These are phyloP conservation scores for Spodoptera littoralis DNA, from an alignment of 2,888 invertebrate genomes.

Conservation along the genomic window DNA sequence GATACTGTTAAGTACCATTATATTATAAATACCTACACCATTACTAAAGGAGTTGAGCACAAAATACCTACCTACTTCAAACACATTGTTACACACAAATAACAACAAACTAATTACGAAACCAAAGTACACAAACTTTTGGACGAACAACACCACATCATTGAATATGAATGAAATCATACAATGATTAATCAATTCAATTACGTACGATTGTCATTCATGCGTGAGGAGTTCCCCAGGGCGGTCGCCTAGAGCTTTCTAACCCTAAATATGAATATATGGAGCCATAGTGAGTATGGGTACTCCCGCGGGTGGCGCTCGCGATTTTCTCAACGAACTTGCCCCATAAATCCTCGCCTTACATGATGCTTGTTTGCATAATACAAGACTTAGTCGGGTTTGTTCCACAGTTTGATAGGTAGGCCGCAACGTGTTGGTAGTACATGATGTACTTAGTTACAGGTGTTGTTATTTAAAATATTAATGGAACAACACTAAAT, in stretches of 20 bases:
- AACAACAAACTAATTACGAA: constrained; percentile 7
- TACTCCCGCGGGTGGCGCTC: constrained; percentile 74
- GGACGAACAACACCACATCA: constrained; percentile 10
- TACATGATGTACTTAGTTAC: constrained; percentile 53
- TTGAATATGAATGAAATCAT: constrained; percentile 38
- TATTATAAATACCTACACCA: too few species aligned
- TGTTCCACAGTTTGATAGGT: constrained; percentile 85
- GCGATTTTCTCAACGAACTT: constrained; percentile 85
- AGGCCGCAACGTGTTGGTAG: constrained; percentile 66
- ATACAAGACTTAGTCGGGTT: constrained; percentile 86
- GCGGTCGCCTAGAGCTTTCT: constrained; percentile 51
- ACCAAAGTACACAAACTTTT: constrained; percentile 9
- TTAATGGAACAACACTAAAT: constrained; percentile 18
- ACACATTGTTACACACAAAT: neutral
- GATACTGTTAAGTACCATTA: too few species aligned
- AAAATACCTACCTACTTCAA: too few species aligned
- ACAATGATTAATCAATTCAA: constrained; percentile 59
- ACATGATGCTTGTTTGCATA: constrained; percentile 88
- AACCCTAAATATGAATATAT: constrained; percentile 85
- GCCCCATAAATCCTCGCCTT: constrained; percentile 87
- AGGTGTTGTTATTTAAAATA: constrained; percentile 45
- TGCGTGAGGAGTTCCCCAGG: constrained; percentile 58
- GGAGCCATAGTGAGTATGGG: constrained; percentile 75
- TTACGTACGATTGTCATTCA: constrained; percentile 69
- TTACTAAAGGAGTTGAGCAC: too few species aligned